phyloP scores from a whole-genome alignment of 1,140 invertebrate genomes.

The Eupristina koningsbergeri region DNA sequence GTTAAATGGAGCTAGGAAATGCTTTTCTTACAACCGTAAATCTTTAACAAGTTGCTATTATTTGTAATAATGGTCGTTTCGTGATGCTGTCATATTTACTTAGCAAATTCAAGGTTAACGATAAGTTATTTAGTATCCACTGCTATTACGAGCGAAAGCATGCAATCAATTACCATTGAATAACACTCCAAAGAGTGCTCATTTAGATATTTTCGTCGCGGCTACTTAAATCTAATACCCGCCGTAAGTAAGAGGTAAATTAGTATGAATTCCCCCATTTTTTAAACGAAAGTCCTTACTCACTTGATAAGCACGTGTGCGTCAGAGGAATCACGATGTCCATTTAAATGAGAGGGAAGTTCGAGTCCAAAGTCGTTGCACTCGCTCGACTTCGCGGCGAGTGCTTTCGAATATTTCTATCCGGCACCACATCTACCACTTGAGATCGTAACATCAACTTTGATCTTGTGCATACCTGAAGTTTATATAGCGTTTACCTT shows the following conservation, averaged over 20 bases:
- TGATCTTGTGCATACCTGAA: neutral
- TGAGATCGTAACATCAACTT: neutral
- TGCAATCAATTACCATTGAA: constrained; percentile 11
- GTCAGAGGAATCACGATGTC: neutral
- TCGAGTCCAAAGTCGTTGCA: too few relatives aligned
- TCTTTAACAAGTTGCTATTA: neutral
- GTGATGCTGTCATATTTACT: neutral
- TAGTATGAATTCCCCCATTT: neutral
- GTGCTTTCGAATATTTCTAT: constrained; percentile 10
- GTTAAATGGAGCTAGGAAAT: neutral
- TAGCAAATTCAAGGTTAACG: neutral
- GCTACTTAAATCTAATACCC: neutral
- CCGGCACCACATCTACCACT: neutral
- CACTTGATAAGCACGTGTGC: neutral
- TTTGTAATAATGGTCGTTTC: neutral
- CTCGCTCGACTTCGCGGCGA: neutral
- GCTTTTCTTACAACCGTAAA: neutral
- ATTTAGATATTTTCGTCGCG: neutral
- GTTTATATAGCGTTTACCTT: neutral
- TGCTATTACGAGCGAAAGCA: neutral
- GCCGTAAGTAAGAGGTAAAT: neutral
- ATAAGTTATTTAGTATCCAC: neutral
- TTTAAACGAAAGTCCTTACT: neutral
- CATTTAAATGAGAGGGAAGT: too few relatives aligned
- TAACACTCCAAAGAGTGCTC: neutral